Base-by-base conservation (phyloP, 1,140 invertebrate genomes). In the Aporrectodea caliginosa region DNA sequence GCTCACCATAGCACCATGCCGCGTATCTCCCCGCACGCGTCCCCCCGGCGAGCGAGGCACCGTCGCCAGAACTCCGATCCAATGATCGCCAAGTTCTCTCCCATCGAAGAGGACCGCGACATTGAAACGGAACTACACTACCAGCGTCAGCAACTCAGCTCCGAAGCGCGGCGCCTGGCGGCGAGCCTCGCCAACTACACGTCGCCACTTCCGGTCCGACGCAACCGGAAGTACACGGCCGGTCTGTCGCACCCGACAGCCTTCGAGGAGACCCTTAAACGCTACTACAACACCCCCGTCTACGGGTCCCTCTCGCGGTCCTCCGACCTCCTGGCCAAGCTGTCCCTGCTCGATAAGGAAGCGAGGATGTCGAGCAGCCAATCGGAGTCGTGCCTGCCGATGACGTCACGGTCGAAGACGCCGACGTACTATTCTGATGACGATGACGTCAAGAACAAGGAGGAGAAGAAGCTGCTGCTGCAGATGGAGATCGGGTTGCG, bases 401-500 rank as follows among this genome's bases (percentile, higher is more conserved):
- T 77, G n/a, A 73, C 75, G 14, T 30, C 27, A 12, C 34, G 32
- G 73, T 1, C 68, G 58, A 58, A 32, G 35, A 69, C 79, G 27
- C 91, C 91, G 1, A 91, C 90, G 0, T 91, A 90, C 2, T 90
- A 91, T 79, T 89, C 88, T 74, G 90, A 90, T 77, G 89, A 89
- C 43, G 88, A 88, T 76, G 90, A 90, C 58, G 89, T 90, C 79
- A 87, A 89, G 29, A 76, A 76, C 43, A 81, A 77, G 73, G 80
- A 81, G 35, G 69, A 73, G 43, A 72, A 74, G 33, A 78, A 78
- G 58, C 31, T 73, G 29, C 80, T 90, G 81, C 90, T 92, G 71
- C 91, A 92, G 84, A 90, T 90, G 16, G 92, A 92, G 85, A 92
- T 92, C 78, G 91, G 91, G 1, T 87, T 91, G 35, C 84, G 92